A percentile compares a stretch with the other conserved stretches of the same genome.
Evolutionary conservation across 2,888 invertebrate species (phyloP).

Genomic region (Plebejus anna): DNA sequence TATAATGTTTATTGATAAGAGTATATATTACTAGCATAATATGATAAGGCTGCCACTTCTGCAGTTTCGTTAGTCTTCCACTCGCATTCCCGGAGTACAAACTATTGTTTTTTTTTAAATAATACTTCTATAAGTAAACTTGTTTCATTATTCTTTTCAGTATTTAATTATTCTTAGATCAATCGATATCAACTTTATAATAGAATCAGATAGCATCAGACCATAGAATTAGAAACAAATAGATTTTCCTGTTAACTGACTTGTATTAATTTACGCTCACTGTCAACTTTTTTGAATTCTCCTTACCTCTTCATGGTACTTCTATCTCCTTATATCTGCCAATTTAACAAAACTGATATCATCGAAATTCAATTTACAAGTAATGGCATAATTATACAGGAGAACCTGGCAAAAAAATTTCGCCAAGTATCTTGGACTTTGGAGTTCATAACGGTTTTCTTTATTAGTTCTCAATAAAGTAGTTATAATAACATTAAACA

Average conservation of each 20-base stretch:
- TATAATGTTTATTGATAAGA: no score
- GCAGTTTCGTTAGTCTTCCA: no score
- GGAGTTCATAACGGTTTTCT: neutral
- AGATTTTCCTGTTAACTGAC: neutral
- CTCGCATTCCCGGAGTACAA: no score
- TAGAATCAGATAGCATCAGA: neutral
- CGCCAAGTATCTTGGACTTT: neutral
- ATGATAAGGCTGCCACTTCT: no score
- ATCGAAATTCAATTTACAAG: slow-evolving; percentile 8
- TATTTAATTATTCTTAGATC: neutral
- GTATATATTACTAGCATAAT: no score
- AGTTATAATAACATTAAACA: neutral
- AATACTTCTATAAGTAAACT: neutral
- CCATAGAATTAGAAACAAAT: neutral
- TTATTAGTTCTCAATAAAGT: neutral
- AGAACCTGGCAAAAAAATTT: neutral
- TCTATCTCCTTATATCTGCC: neutral
- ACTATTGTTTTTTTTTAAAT: neutral
- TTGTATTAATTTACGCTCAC: neutral
- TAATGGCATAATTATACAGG: slow-evolving; percentile 22
- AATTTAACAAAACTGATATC: neutral
- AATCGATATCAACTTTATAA: neutral
- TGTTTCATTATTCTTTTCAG: neutral
- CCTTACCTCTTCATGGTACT: neutral
- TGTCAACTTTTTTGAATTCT: neutral